Conservation (phyloP, 2,888 invertebrate species). For the Mythimna albipuncta region DNA sequence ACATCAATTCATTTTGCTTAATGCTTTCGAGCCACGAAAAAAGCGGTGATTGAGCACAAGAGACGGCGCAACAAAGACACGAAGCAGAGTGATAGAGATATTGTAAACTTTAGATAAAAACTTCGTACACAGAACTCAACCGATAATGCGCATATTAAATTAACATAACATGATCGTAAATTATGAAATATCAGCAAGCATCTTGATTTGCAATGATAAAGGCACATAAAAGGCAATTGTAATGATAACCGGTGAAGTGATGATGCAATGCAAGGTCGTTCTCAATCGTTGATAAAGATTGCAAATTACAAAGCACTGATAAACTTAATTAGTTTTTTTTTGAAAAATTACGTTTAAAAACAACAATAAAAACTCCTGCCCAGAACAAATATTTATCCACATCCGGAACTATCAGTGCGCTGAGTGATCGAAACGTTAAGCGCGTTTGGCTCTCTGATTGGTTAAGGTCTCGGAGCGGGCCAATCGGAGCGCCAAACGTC, state of each 20-base stretch:
- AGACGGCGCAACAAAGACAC: constrained; percentile 15
- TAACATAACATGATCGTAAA: constrained; percentile 11
- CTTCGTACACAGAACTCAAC: constrained; percentile 13
- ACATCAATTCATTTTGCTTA: constrained; percentile 56
- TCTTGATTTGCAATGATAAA: constrained; percentile 35
- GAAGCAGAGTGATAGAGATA: constrained; percentile 2
- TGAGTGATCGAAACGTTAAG: too few species aligned
- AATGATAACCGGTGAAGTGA: constrained; percentile 17
- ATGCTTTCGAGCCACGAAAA: constrained; percentile 45
- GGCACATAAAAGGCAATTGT: constrained; percentile 16
- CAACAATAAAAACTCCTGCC: constrained; percentile 5
- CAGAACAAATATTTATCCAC: too few species aligned
- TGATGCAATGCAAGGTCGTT: constrained; percentile 33
- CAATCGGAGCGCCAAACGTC: too few species aligned
- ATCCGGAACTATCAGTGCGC: too few species aligned
- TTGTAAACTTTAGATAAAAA: constrained; percentile 15
- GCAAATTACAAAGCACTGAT: constrained; percentile 18
- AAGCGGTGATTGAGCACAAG: constrained; percentile 16
- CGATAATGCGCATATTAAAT: constrained; percentile 21
- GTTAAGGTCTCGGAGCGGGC: too few species aligned
- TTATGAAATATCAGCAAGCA: constrained; percentile 25
- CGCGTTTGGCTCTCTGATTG: too few species aligned
- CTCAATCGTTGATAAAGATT: constrained; percentile 27
- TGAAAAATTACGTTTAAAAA: constrained; percentile 8
- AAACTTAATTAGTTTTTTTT: constrained; percentile 24